Evolutionary conservation across 2,797 vertebrate species (phyloP), one percentile per base, ranked within the genome.

Genomic region (Crossoptilon crossoptilon): DNA sequence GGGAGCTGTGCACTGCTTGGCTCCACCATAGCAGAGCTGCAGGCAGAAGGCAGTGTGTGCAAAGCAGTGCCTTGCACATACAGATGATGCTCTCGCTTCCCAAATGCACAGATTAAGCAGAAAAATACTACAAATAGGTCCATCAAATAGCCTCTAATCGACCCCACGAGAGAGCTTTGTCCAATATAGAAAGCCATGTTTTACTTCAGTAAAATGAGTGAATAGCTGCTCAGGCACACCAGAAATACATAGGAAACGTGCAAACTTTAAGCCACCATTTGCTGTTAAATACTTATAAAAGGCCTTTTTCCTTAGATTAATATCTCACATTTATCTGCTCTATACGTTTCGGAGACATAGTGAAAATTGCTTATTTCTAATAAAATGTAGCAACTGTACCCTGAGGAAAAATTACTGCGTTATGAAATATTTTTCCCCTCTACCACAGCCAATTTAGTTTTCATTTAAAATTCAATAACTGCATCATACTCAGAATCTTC

Each of bases 391-490:
- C 89, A 95, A 96, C 94, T 63, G 87, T 93, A 90, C 94, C 95
- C 96, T 44, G 67, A 97, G 95, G 96, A 97, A 96, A 97, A 96
- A 97, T 95, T 95, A 96, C 93, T n/a, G 66, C 88, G 93, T 96
- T 96, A 96, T 95, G 95, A 97, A 95, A 96, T 96, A 96, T 96
- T 90, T 95, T 92, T 82, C 84, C 70, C 82, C 62, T 95, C 86
- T 91, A 96, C 95, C 81, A 87, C 89, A 96, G 93, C 95, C 96
- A 97, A 97, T 97, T 97, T 96, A 93, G 95, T 89, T 96, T 97
- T 96, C 94, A 96, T 97, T 97, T 97, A 96, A 97, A 97, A 97
- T 97, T 96, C 96, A 96, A 97, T 97, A 97, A 95, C 93, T 95
- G 96, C 94, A 96, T 95, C 92, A 90, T 70, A 93, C 88, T 96